Conservation (phyloP, 2,113 vertebrate genomes). For the Ophthalmolycus amberensis region DNA sequence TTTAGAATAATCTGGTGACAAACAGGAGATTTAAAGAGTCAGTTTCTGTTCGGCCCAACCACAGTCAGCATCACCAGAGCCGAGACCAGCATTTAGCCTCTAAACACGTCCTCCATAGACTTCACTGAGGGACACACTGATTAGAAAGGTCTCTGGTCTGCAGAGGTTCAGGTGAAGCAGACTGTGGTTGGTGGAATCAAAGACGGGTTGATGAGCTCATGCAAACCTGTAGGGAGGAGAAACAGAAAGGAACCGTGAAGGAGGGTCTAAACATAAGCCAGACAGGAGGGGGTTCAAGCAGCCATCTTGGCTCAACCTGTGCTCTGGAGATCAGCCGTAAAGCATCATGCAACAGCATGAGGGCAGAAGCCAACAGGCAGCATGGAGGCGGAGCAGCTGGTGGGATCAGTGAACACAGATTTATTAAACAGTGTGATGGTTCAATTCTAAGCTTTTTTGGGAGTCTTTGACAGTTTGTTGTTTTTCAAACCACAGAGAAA, state of each 20-base stretch:
- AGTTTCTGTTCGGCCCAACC: neutral
- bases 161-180: constrained; percentile 19
- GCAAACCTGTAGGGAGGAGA: constrained; percentile 52
- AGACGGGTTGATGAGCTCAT: constrained; percentile 46
- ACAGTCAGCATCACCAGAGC: constrained; percentile 16
- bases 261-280: neutral
- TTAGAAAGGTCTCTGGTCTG: neutral
- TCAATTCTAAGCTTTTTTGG: too few species aligned
- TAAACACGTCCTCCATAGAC: too few species aligned
- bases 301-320: constrained; percentile 30
- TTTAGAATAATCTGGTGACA: constrained; percentile 90
- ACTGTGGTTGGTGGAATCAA: constrained; percentile 23
- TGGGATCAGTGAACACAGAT: too few species aligned
- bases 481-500: too few species aligned
- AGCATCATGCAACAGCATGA: constrained; percentile 54
- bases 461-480: too few species aligned
- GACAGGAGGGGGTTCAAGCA: neutral
- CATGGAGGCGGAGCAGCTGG: too few species aligned
- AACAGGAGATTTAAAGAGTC: neutral
- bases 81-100: neutral
- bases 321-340: constrained; percentile 8
- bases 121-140: too few species aligned
- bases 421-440: too few species aligned
- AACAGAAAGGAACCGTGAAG: neutral
- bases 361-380: constrained; percentile 19